These are phyloP conservation scores for Carassius auratus DNA, from an alignment of 2,113 vertebrate genomes.

Conservation along the genomic window DNA sequence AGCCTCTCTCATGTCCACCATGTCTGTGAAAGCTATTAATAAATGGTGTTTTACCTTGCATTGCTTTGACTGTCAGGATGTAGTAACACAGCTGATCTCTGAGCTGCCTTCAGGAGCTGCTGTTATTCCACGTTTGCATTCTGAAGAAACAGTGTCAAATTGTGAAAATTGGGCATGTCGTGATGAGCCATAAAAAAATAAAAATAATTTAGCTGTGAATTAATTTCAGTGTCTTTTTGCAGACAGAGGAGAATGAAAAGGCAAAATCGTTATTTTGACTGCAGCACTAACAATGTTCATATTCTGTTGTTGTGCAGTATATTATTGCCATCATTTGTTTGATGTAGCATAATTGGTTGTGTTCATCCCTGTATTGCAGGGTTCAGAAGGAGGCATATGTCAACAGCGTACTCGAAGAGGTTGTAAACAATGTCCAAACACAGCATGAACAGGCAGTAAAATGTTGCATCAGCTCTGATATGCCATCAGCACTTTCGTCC, in stretches of 20 bases:
- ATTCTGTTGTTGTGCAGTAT: background rate
- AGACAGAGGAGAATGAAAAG: background rate
- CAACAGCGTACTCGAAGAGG: background rate
- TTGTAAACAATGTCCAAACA: constrained; percentile 40
- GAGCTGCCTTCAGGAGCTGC: constrained; percentile 14
- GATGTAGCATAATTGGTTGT: constrained; percentile 16
- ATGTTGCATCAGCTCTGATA: constrained; percentile 38
- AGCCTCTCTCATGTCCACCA: too few species aligned
- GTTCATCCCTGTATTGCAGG: constrained; percentile 7
- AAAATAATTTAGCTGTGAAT: background rate
- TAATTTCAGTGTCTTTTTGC: background rate
- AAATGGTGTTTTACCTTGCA: background rate
- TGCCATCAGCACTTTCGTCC: constrained; percentile 25
- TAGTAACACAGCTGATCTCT: background rate
- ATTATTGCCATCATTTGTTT: constrained; percentile 22
- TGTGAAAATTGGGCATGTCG: constrained; percentile 29
- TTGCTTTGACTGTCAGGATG: constrained; percentile 1
- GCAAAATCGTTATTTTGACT: constrained; percentile 1
- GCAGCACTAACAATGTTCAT: background rate
- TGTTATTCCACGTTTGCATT: background rate
- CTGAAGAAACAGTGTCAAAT: constrained; percentile 6
- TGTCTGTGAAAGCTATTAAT: background rate
- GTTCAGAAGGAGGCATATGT: background rate
- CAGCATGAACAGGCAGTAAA: constrained; percentile 37
- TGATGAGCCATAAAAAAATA: background rate